Percentiles rank a stretch among this genome's conserved stretches.
Conservation (phyloP, 1,140 invertebrate genomes). For the Leptoteleia sp. region DNA sequence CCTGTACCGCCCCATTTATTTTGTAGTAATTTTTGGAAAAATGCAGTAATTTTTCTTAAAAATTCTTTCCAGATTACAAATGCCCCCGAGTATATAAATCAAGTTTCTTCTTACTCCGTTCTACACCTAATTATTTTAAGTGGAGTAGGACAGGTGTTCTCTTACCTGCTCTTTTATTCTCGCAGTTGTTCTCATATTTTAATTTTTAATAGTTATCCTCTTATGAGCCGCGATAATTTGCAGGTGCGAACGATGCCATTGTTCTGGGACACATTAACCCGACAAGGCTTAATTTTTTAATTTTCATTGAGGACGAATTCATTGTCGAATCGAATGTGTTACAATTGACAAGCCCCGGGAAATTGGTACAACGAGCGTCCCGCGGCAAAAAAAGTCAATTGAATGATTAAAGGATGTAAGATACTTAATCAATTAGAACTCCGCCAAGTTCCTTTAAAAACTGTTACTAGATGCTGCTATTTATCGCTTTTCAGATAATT, state of each 20-base stretch:
- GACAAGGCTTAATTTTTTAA: no score
- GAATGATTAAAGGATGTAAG: slow-evolving; percentile 6
- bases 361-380: neutral
- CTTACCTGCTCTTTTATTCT: no score
- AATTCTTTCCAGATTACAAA: neutral
- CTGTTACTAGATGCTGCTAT: neutral
- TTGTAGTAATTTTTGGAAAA: no score
- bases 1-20: no score
- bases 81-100: slow-evolving; percentile 8
- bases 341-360: neutral
- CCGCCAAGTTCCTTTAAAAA: neutral
- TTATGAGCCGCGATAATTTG: slow-evolving; percentile 13
- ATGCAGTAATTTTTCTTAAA: slow-evolving; percentile 1
- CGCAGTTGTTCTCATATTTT: slow-evolving; percentile 38
- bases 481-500: slow-evolving; percentile 20
- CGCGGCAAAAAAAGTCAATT: neutral
- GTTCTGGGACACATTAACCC: slow-evolving; percentile 3
- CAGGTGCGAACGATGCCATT: slow-evolving; percentile 23
- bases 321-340: slow-evolving; percentile 8
- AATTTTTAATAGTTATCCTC: slow-evolving; percentile 47
- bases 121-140: slow-evolving; percentile 41
- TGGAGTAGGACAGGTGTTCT: slow-evolving; percentile 45
- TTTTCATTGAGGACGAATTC: slow-evolving; percentile 12
- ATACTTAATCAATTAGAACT: slow-evolving; percentile 8
- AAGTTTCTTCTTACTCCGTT: slow-evolving; percentile 23